These are phyloP conservation scores for Drosophila acutilabella DNA, from an alignment of 2,888 invertebrate species.

Conservation along the genomic window DNA sequence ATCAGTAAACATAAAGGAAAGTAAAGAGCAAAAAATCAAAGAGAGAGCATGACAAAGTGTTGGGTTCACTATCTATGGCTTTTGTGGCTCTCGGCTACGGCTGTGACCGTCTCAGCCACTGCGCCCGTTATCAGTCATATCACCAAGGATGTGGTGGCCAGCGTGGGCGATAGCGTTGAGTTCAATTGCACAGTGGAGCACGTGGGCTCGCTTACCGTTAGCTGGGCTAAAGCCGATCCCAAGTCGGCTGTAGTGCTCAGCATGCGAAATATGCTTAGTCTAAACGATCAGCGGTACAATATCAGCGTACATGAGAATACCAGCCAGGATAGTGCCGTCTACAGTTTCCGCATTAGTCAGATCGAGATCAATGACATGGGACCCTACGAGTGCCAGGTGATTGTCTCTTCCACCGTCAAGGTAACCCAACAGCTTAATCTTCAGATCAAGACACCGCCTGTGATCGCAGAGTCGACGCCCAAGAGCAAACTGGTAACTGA, in stretches of 20 bases:
- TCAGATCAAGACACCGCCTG: constrained; percentile 82
- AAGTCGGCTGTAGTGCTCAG: constrained; percentile 81
- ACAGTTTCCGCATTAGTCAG: constrained; percentile 81
- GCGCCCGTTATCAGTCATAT: constrained; percentile 80
- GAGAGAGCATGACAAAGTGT: constrained; percentile 10
- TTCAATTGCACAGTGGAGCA: constrained; percentile 84
- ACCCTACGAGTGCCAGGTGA: constrained; percentile 84
- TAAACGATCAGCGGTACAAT: constrained; percentile 82
- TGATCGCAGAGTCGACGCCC: constrained; percentile 81
- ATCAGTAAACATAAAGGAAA: constrained; percentile 33
- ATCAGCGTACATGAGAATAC: constrained; percentile 73
- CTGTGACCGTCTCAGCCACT: constrained; percentile 20
- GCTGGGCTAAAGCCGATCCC: constrained; percentile 82
- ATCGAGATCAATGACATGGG: constrained; percentile 84
- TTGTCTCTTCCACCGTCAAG: constrained; percentile 81
- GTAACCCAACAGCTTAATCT: constrained; percentile 80
- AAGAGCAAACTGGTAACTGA: constrained; percentile 79
- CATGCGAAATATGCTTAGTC: constrained; percentile 79
- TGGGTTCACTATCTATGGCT: constrained; percentile 29
- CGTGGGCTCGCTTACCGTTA: constrained; percentile 79
- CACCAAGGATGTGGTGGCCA: constrained; percentile 81
- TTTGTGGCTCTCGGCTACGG: constrained; percentile 21
- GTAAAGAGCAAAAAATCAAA: not conserved
- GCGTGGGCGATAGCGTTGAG: constrained; percentile 82
- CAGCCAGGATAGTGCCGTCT: constrained; percentile 71